Conservation (phyloP, 2,888 invertebrate species). For the Candidula unifasciata region DNA sequence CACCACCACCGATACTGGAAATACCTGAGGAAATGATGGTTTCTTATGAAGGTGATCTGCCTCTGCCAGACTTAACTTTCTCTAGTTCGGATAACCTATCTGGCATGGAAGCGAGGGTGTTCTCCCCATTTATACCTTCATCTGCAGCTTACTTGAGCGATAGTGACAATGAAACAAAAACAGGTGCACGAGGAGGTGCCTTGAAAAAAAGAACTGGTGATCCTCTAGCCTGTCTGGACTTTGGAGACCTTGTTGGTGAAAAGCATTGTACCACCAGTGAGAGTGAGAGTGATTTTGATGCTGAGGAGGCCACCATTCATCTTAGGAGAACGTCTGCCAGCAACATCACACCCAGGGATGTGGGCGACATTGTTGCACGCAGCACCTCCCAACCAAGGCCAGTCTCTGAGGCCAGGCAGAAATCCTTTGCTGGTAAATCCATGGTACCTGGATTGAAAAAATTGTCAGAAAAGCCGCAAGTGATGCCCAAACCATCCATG, state of each 20-base stretch:
- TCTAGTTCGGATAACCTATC: neutral
- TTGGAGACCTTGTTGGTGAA: slow-evolving; percentile 58
- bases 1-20: slow-evolving; percentile 47
- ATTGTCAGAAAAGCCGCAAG: slow-evolving; percentile 42
- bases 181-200: neutral
- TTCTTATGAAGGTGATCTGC: slow-evolving; percentile 48
- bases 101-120: slow-evolving; percentile 15
- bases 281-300: slow-evolving; percentile 63
- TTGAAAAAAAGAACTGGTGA: slow-evolving; percentile 59
- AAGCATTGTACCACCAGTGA: slow-evolving; percentile 65
- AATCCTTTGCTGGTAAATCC: neutral
- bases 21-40: slow-evolving; percentile 49
- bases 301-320: slow-evolving; percentile 40
- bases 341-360: slow-evolving; percentile 7
- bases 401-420: neutral
- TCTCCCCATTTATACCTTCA: neutral
- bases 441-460: neutral
- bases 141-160: slow-evolving; percentile 29
- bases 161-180: slow-evolving; percentile 24
- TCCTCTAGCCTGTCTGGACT: slow-evolving; percentile 66
- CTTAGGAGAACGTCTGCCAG: slow-evolving; percentile 30
- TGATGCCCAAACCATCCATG: slow-evolving; percentile 30
- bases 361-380: neutral
- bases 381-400: neutral
- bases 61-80: slow-evolving; percentile 40